Base-by-base conservation (phyloP, 2,113 vertebrate species). In the Forbesichthys agassizii region DNA sequence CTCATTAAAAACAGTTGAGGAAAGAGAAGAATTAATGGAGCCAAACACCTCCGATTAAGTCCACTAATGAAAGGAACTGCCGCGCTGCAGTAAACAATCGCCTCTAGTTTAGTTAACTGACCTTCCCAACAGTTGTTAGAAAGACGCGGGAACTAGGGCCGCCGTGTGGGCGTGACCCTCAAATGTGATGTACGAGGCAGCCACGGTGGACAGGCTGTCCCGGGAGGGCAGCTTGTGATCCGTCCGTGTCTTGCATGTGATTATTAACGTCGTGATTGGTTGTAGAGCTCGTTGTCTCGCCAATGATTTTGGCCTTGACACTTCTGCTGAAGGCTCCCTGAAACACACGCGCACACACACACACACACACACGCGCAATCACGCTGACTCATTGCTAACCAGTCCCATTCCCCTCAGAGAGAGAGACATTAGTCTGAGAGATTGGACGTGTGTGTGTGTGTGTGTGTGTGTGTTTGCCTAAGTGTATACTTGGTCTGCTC, bases 381-480 rank as follows among this genome's bases (percentile, higher is more conserved):
- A 64, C 61, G 58, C 59, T 57, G 75, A 68, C 71, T 70, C 69
- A 61, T 54, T 33, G 18, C 88, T 49, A 80, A 90, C 87, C 84
- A 71, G 79, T 86, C 87, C 88, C 88, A 84, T 90, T 93, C 91
- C 77, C 86, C 82, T 87, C 81, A 33, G 72, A 79, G 76, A 77
- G 74, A 33, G 61, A 77, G 66, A 68, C 86, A 90, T 80, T 92
- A 93, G 91, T 81, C 81, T 86, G 83, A 70, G 80, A 92, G 90
- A 94, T 93, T 88, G 91, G 92, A 90, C 81, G 78, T 64, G 54
- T 53, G 65, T n/a, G 27, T 62, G 65, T 52, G n/a, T n/a, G n/a
- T n/a, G 78, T 64, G 54, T 53, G 65, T n/a, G 62, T 42, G 58
- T 70, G 65, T 48, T 66, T 58, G 66, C 55, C 69, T 62, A 64